Conservation (phyloP, 2,888 invertebrate genomes). For the Ceriagrion tenellum region DNA sequence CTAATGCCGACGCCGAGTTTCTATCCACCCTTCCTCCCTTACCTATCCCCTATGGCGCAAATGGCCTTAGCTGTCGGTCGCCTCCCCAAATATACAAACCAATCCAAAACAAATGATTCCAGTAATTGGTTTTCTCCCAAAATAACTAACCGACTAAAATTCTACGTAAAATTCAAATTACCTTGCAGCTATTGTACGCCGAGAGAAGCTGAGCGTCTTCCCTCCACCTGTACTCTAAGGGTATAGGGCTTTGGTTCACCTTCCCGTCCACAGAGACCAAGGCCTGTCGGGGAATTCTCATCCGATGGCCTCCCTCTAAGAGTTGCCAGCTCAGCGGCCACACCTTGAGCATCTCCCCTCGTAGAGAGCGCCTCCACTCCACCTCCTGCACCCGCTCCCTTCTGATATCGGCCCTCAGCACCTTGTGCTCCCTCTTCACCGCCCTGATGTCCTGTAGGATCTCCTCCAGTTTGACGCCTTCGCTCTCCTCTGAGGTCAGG, state of each 20-base stretch:
- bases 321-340: background rate
- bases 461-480: background rate
- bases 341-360: background rate
- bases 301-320: background rate
- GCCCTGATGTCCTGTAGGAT: background rate
- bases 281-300: background rate
- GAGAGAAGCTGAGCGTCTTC: conserved; percentile 42
- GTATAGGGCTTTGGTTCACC: conserved; percentile 44
- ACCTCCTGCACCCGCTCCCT: background rate
- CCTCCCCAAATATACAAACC: no score
- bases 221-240: conserved; percentile 31
- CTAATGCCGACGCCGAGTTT: no score
- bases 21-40: no score
- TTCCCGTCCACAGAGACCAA: background rate
- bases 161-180: background rate
- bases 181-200: conserved; percentile 16
- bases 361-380: background rate
- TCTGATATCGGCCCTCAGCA: background rate
- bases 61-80: no score
- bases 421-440: background rate
- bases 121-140: no score
- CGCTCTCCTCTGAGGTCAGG: background rate
- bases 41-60: no score
- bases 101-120: no score
- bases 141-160: no score